A percentile compares a stretch with the other conserved stretches of the same genome.
Conservation (phyloP, 2,113 vertebrate species). For the Chauna torquata region DNA sequence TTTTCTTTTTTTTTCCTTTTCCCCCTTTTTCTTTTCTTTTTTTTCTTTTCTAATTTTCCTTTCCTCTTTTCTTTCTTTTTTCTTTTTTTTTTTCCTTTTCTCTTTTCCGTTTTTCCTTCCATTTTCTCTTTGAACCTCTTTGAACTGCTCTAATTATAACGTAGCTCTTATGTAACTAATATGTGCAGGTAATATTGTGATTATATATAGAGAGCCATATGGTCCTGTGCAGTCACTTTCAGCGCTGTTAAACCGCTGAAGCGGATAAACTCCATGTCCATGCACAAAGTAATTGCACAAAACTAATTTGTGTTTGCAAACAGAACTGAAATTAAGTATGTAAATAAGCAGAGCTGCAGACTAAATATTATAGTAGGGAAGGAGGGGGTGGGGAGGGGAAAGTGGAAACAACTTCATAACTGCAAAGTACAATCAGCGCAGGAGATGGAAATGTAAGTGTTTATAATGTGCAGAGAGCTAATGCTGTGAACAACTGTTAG, state of each 20-base stretch:
- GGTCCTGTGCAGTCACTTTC: conserved; percentile 59
- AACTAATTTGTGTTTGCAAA: conserved; percentile 83
- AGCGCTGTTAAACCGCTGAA: conserved; percentile 66
- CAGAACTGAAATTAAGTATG: conserved; percentile 78
- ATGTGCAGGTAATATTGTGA: conserved; percentile 78
- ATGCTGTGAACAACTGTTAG: not conserved
- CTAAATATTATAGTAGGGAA: conserved; percentile 71
- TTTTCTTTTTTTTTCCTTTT: not conserved
- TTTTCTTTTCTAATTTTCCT: not conserved
- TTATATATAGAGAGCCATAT: conserved; percentile 77
- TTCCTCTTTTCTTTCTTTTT: not conserved
- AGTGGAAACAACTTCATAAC: conserved; percentile 51
- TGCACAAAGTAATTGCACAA: conserved; percentile 79
- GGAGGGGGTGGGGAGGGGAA: not conserved
- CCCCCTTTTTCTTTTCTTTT: not conserved
- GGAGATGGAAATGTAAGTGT: not conserved
- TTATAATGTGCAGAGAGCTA: conserved; percentile 2
- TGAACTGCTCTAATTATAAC: conserved; percentile 58
- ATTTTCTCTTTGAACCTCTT: not conserved
- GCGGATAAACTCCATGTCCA: conserved; percentile 73
- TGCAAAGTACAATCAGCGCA: not conserved
- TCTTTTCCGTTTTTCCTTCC: not conserved
- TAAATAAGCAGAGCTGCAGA: conserved; percentile 77
- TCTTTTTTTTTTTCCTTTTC: too few relatives aligned
- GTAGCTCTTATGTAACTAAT: conserved; percentile 76